These are phyloP conservation scores for Orthonevra nobilis DNA, from an alignment of 2,888 invertebrate species.

Conservation along the genomic window DNA sequence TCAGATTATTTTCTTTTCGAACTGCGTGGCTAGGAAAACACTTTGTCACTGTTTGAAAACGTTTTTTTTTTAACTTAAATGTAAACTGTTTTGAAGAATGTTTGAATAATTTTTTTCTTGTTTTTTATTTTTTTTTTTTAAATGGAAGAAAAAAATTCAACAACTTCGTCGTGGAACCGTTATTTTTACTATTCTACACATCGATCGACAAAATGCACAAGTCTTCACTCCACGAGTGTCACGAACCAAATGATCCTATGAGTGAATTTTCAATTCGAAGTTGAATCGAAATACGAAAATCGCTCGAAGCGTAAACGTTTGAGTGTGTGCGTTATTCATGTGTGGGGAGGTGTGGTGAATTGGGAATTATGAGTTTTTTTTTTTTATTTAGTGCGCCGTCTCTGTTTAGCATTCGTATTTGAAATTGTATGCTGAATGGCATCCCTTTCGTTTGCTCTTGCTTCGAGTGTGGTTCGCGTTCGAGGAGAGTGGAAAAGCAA, in stretches of 20 bases:
- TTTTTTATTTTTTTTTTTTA: too few relatives aligned
- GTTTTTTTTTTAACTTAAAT: slow-evolving; percentile 17
- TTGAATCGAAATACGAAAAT: not conserved
- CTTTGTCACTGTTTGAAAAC: slow-evolving; percentile 46
- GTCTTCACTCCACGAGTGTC: slow-evolving; percentile 53
- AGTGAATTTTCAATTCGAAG: slow-evolving; percentile 45
- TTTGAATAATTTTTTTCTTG: slow-evolving; percentile 52
- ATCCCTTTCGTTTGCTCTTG: too few relatives aligned
- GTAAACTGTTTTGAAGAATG: slow-evolving; percentile 28
- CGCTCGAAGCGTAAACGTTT: not conserved
- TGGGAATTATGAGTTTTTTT: too few relatives aligned
- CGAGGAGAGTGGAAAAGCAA: too few relatives aligned
- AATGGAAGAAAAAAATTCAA: slow-evolving; percentile 58
- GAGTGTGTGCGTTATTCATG: not conserved
- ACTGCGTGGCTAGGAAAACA: slow-evolving; percentile 33
- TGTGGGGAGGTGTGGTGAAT: too few relatives aligned
- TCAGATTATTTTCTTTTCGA: slow-evolving; percentile 13
- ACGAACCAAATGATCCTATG: slow-evolving; percentile 62
- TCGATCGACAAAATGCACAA: slow-evolving; percentile 59
- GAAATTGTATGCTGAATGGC: too few relatives aligned
- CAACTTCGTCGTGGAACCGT: slow-evolving; percentile 62
- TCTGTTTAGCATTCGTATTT: too few relatives aligned
- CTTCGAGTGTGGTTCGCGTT: too few relatives aligned
- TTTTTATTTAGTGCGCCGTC: too few relatives aligned
- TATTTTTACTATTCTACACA: slow-evolving; percentile 58